Evolutionary conservation across 1,140 invertebrate species (phyloP).

Genomic region (Rhagoletis pomonella): DNA sequence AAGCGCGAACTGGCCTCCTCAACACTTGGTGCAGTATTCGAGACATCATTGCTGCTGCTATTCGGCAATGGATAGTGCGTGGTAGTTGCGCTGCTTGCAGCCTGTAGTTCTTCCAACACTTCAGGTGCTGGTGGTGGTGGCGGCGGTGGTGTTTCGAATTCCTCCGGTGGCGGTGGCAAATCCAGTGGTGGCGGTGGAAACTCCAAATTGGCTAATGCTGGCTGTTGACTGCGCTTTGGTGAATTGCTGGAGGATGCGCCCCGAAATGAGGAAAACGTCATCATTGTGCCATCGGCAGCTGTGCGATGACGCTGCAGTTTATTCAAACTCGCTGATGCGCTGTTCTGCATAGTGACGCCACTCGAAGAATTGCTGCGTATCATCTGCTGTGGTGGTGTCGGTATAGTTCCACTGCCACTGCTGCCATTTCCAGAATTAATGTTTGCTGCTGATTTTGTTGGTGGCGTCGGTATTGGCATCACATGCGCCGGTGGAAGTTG

Average conservation of each 20-base stretch:
- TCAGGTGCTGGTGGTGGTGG: constrained; percentile 66
- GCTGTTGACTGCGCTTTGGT: constrained; percentile 77
- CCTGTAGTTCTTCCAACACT: constrained; percentile 51
- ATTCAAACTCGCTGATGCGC: constrained; percentile 75
- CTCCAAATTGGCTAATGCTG: constrained; percentile 84
- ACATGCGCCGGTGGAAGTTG: constrained; percentile 40
- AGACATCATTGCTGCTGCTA: constrained; percentile 77
- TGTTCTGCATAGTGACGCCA: constrained; percentile 80
- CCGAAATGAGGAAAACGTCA: constrained; percentile 75
- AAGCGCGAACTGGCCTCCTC: constrained; percentile 83
- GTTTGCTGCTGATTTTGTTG: constrained; percentile 62
- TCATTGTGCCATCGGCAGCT: constrained; percentile 73
- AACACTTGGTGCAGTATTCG: constrained; percentile 80
- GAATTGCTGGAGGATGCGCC: constrained; percentile 74
- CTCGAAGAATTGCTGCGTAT: constrained; percentile 89
- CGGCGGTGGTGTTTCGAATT: constrained; percentile 76
- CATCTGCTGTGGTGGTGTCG: constrained; percentile 80
- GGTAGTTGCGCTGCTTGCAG: constrained; percentile 54
- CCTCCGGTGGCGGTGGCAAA: constrained; percentile 84
- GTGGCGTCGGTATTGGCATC: constrained; percentile 19
- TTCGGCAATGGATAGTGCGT: constrained; percentile 57
- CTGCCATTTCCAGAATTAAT: constrained; percentile 62
- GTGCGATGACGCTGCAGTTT: constrained; percentile 76
- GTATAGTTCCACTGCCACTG: constrained; percentile 77
- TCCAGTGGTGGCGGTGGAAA: constrained; percentile 87